phyloP scores from a whole-genome alignment of 1,140 invertebrate genomes.

The Drosophila watanabei region DNA sequence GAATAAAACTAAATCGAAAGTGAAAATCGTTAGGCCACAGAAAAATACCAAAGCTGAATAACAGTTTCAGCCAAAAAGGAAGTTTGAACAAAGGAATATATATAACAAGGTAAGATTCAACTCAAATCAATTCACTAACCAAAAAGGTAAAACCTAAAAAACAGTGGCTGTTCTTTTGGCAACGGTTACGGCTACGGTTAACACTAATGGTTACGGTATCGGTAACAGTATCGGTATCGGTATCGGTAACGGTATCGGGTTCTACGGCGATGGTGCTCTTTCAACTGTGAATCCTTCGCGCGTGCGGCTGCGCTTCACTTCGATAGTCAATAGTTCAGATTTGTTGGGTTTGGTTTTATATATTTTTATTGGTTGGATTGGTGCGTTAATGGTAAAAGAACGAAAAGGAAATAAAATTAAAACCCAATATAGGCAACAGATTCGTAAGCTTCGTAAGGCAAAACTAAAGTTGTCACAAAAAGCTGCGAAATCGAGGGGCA shows the following conservation, averaged over 20 bases:
- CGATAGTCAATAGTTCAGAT: slow-evolving; percentile 44
- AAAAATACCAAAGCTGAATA: slow-evolving; percentile 47
- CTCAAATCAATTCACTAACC: slow-evolving; percentile 68
- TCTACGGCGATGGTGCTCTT: slow-evolving; percentile 83
- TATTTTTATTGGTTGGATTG: slow-evolving; percentile 62
- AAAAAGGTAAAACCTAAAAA: slow-evolving; percentile 70
- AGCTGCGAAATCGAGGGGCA: slow-evolving; percentile 32
- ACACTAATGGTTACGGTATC: slow-evolving; percentile 35
- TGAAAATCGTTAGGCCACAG: background rate
- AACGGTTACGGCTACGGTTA: slow-evolving; percentile 44
- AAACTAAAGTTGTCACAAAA: slow-evolving; percentile 38
- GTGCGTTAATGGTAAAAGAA: slow-evolving; percentile 80
- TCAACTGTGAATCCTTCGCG: slow-evolving; percentile 87
- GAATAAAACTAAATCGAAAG: background rate
- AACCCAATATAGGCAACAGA: slow-evolving; percentile 71
- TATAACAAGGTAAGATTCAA: slow-evolving; percentile 28
- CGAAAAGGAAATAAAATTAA: slow-evolving; percentile 65
- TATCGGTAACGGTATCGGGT: slow-evolving; percentile 35
- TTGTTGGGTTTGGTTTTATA: slow-evolving; percentile 50
- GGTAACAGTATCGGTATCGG: slow-evolving; percentile 38
- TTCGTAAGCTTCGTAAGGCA: slow-evolving; percentile 58
- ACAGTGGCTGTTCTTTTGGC: slow-evolving; percentile 62
- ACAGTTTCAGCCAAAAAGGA: slow-evolving; percentile 21
- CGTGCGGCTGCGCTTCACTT: slow-evolving; percentile 88
- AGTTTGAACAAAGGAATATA: slow-evolving; percentile 12